Conservation (phyloP, 2,797 vertebrate species). For the Hemibagrus guttatus region DNA sequence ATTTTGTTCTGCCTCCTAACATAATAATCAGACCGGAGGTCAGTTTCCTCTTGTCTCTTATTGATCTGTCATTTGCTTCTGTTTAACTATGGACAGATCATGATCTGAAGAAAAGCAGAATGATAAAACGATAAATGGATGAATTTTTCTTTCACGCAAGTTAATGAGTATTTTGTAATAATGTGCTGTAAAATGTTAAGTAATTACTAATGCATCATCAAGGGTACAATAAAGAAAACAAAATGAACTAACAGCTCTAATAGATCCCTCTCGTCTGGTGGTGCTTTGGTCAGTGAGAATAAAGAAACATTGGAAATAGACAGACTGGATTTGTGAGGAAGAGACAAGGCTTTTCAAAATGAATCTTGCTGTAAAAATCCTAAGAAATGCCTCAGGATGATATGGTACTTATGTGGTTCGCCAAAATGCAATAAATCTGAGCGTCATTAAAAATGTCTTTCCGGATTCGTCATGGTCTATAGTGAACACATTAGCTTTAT, state of each 20-base stretch:
- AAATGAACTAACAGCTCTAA: neutral
- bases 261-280: neutral
- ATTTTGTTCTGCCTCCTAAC: neutral
- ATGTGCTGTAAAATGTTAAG: neutral
- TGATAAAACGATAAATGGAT: neutral
- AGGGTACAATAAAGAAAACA: neutral
- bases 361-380: neutral
- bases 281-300: neutral
- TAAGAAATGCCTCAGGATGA: neutral
- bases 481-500: conserved; percentile 20
- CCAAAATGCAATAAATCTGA: conserved; percentile 18
- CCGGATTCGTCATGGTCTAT: neutral
- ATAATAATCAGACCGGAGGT: neutral
- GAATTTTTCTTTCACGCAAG: neutral
- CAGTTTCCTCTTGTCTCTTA: neutral
- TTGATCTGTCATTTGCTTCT: neutral
- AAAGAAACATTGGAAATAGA: neutral
- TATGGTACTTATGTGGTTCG: neutral
- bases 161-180: neutral
- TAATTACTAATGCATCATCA: neutral
- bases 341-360: conserved; percentile 2
- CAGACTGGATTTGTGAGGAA: conserved; percentile 4
- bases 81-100: neutral
- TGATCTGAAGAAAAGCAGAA: neutral
- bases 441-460: conserved; percentile 9